These are phyloP conservation scores for Morelia viridis DNA, from an alignment of 2,797 vertebrate genomes.

Conservation along the genomic window DNA sequence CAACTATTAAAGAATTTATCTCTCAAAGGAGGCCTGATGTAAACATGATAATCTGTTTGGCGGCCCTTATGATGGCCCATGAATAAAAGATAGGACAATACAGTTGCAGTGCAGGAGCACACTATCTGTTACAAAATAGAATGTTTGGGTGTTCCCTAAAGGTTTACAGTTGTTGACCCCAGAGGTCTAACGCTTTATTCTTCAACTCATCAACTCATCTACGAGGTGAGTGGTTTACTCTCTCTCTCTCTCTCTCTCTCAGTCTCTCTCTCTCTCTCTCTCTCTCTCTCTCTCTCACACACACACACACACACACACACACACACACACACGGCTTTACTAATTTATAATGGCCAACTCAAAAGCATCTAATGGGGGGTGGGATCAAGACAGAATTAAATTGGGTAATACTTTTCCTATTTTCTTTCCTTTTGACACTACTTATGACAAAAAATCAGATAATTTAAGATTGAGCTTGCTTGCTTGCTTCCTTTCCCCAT, in stretches of 20 bases:
- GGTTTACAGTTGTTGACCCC: constrained; percentile 76
- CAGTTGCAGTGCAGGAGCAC: constrained; percentile 79
- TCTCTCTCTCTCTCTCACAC: too few relatives aligned
- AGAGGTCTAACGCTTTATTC: constrained; percentile 70
- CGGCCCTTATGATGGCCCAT: constrained; percentile 81
- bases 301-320: too few relatives aligned
- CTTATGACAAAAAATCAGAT: not conserved
- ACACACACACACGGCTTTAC: constrained; percentile 43
- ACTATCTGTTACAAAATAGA: constrained; percentile 81
- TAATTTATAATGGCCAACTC: constrained; percentile 74
- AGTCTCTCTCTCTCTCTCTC: too few relatives aligned
- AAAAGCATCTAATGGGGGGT: constrained; percentile 67
- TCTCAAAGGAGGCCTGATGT: constrained; percentile 85
- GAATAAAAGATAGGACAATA: constrained; percentile 88
- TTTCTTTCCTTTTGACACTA: constrained; percentile 3
- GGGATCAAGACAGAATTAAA: not conserved
- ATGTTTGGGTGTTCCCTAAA: constrained; percentile 73
- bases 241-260: too few relatives aligned
- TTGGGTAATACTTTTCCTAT: not conserved
- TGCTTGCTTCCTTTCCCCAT: not conserved
- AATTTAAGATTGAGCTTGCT: not conserved
- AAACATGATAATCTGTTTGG: constrained; percentile 91
- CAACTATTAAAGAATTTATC: constrained; percentile 87
- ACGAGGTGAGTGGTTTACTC: constrained; percentile 70
- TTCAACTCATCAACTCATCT: constrained; percentile 64